These are phyloP conservation scores for Protaetia brevitarsis DNA, from an alignment of 1,140 invertebrate species.

Conservation along the genomic window DNA sequence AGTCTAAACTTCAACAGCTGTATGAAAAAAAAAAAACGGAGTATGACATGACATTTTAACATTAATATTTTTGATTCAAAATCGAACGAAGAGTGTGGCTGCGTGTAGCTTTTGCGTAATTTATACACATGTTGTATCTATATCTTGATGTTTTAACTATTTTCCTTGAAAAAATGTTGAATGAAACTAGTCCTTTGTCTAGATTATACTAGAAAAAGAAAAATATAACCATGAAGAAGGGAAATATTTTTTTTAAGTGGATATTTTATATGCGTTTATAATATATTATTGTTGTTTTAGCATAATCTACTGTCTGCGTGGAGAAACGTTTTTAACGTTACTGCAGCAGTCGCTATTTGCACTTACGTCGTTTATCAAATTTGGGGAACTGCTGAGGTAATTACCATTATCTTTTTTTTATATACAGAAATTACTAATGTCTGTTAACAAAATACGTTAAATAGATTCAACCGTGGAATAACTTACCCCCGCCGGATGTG, in stretches of 20 bases:
- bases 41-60: no score
- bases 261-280: background rate
- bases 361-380: conserved; percentile 70
- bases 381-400: conserved; percentile 61
- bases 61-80: no score
- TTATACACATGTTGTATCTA: no score
- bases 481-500: conserved; percentile 26
- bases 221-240: background rate
- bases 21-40: no score
- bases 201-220: background rate
- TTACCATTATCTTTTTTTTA: background rate
- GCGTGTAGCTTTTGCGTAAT: no score
- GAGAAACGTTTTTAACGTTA: conserved; percentile 69
- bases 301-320: conserved; percentile 64
- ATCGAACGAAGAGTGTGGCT: no score
- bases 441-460: conserved; percentile 1
- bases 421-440: background rate
- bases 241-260: background rate
- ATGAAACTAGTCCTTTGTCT: background rate
- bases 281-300: conserved; percentile 50
- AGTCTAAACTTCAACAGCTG: no score
- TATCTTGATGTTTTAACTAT: no score
- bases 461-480: conserved; percentile 43
- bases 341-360: conserved; percentile 59
- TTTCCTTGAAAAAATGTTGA: no score